phyloP scores from a whole-genome alignment of 2,888 invertebrate genomes.

The Melangyna quadrimaculata region DNA sequence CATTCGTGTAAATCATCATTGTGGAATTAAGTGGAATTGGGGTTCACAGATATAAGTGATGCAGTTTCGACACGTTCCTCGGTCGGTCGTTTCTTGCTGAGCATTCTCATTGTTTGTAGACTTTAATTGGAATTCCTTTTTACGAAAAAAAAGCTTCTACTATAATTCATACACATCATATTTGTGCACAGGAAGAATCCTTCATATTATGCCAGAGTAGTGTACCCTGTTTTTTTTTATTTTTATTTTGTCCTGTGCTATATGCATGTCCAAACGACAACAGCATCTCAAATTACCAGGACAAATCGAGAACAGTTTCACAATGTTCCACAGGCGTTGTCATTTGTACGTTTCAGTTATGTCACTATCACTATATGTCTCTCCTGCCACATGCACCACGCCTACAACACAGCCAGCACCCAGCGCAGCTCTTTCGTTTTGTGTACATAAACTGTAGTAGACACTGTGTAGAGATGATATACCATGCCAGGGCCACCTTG shows the following conservation, averaged over 20 bases:
- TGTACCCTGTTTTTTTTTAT: not conserved
- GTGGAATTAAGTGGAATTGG: conserved; percentile 44
- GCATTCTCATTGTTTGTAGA: conserved; percentile 47
- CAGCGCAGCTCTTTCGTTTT: not conserved
- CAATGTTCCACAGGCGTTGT: conserved; percentile 55
- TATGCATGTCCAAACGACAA: conserved; percentile 40
- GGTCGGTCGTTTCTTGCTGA: not conserved
- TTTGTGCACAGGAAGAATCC: conserved; percentile 8
- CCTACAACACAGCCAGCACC: conserved; percentile 53
- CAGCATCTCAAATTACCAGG: conserved; percentile 53
- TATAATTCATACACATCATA: conserved; percentile 16
- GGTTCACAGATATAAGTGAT: conserved; percentile 9
- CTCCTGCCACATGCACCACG: conserved; percentile 35
- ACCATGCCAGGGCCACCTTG: conserved; percentile 19
- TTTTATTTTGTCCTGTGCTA: not conserved
- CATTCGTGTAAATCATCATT: conserved; percentile 53
- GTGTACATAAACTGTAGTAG: not conserved
- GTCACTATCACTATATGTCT: conserved; percentile 38
- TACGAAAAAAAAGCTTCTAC: not conserved
- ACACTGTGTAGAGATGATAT: conserved; percentile 20
- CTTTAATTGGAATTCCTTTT: conserved; percentile 59
- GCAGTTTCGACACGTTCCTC: conserved; percentile 5
- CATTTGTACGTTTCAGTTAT: conserved; percentile 55
- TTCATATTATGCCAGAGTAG: conserved; percentile 16
- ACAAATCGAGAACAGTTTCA: conserved; percentile 65